Evolutionary conservation across 2,113 vertebrate genomes (phyloP).

Genomic region (Calyptomena viridis): DNA sequence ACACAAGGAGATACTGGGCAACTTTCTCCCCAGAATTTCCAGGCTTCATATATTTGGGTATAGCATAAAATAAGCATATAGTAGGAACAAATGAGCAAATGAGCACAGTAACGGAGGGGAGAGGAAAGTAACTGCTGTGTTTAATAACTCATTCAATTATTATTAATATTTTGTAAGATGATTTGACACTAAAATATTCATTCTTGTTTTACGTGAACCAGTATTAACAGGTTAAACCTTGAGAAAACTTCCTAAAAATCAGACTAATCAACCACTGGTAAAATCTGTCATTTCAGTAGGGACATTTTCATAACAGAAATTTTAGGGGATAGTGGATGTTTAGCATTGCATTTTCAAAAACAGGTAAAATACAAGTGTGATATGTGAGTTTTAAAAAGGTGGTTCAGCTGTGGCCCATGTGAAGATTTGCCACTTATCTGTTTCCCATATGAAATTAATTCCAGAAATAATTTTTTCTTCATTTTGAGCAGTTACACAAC

Average conservation of each 20-base stretch:
- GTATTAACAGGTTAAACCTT: background rate
- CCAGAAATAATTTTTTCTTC: background rate
- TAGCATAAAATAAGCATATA: background rate
- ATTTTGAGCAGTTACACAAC: background rate
- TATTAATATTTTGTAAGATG: background rate
- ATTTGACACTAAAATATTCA: background rate
- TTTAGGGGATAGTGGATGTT: rapidly evolving
- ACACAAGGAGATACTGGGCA: background rate
- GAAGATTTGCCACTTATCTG: background rate
- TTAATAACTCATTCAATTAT: background rate
- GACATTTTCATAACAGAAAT: background rate
- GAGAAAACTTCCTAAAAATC: background rate
- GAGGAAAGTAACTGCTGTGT: background rate
- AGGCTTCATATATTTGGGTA: background rate
- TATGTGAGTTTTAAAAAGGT: background rate
- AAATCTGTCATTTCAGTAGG: background rate
- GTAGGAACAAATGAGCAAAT: background rate
- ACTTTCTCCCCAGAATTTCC: background rate
- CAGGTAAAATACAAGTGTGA: background rate
- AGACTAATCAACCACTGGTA: background rate
- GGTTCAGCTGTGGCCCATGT: background rate
- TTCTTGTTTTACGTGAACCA: background rate
- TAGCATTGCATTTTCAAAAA: background rate
- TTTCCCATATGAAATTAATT: background rate
- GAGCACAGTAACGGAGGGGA: background rate